Base-by-base conservation (phyloP, 2,888 invertebrate species). In the Sphinx pinastri region DNA sequence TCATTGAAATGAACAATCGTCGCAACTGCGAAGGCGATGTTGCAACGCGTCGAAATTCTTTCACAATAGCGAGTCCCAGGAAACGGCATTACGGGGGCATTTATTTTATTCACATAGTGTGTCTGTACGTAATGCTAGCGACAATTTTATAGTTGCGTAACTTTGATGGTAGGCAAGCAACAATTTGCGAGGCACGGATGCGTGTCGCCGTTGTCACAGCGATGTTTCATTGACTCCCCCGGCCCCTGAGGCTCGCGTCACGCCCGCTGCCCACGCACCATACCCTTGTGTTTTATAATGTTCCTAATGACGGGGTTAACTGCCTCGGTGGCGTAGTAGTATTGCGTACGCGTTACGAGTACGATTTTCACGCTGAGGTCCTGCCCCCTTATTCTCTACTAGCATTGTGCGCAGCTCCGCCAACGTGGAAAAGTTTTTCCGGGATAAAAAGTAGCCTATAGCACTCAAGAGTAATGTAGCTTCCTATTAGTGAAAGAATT, bases 71-170 rank as follows among this genome's bases (percentile, higher is more conserved):
- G 76, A 79, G 76, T 84, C 81, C 79, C 81, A 84, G 87, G 84
- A 88, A 87, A 82, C 80, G 73, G 72, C 75, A 73, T 71, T 45
- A 71, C 68, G 58, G 68, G 57, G 60, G 68, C 68, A 68, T 68
- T 71, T 68, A 71, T 71, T 71, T 59, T 58, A 68, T 71, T 68
- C 71, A 71, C 71, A 71, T 70, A 55, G 60, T 68, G 70, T 68
- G 63, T 71, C 60, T 68, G 68, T 70, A 74, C 73, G 83, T 83
- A 82, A 82, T 82, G 84, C 81, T 81, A 86, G 84, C 87, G 89
- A 88, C 90, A 89, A 89, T 90, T 88, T 85, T 79, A 81, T 83
- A 79, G 87, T 92, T 91, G 90, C 88, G 89, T 91, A 92, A 93
- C 88, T 76, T 76, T 75, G 74, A 73, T 75, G 71, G 74, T 72